Percentiles rank a stretch among this genome's conserved stretches.
phyloP scores from a whole-genome alignment of 2,113 vertebrate species.

The Galemys pyrenaicus region DNA sequence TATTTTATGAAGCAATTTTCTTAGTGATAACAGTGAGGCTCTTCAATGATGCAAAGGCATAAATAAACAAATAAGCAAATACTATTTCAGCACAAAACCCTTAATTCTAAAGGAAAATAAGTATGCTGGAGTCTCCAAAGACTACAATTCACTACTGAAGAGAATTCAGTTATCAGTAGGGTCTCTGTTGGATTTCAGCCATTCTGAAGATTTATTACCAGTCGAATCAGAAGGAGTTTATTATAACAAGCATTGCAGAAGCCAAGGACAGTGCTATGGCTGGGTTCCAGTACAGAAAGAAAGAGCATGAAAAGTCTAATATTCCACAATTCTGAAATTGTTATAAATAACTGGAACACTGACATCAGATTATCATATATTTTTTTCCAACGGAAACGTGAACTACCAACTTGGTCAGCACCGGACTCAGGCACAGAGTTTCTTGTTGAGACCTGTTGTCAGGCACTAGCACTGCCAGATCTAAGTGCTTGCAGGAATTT shows the following conservation, averaged over 20 bases:
- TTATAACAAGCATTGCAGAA: slow-evolving; percentile 45
- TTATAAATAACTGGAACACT: slow-evolving; percentile 51
- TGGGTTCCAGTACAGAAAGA: slow-evolving; percentile 6
- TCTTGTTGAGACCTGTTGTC: slow-evolving; percentile 47
- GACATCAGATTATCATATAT: slow-evolving; percentile 27
- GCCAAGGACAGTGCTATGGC: slow-evolving; percentile 8
- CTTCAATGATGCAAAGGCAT: slow-evolving; percentile 49
- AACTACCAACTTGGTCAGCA: slow-evolving; percentile 2
- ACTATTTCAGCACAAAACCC: slow-evolving; percentile 25
- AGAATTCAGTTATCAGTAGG: slow-evolving; percentile 10
- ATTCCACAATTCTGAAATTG: slow-evolving; percentile 12
- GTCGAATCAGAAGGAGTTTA: slow-evolving; percentile 54
- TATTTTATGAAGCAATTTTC: slow-evolving; percentile 73
- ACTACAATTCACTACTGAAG: slow-evolving; percentile 40
- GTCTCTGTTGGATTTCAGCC: slow-evolving; percentile 26
- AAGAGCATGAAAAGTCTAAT: slow-evolving; percentile 24
- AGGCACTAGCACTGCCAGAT: neutral
- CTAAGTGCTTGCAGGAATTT: neutral
- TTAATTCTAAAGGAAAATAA: slow-evolving; percentile 48
- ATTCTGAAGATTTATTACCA: slow-evolving; percentile 42
- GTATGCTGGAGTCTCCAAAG: neutral
- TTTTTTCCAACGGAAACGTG: slow-evolving; percentile 35
- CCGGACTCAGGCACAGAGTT: neutral
- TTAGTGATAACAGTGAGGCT: slow-evolving; percentile 41
- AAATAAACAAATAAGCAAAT: slow-evolving; percentile 38